Conservation (phyloP, 92 coral and sea anemone species). For the Siderastrea siderea region DNA sequence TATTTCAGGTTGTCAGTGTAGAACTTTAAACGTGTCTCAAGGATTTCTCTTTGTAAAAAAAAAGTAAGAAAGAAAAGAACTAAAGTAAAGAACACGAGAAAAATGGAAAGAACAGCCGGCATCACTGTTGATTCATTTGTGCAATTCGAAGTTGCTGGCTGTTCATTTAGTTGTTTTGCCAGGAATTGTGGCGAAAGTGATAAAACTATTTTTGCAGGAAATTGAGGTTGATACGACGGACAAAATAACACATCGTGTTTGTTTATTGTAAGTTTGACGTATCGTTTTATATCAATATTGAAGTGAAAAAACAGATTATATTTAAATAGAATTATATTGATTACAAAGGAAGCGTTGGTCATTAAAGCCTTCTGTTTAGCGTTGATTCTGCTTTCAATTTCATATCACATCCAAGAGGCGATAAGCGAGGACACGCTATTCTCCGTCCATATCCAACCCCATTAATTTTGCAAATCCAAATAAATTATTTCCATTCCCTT, state of each 20-base stretch:
- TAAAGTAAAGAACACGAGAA: background rate
- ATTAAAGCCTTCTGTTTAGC: background rate
- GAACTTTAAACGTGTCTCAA: background rate
- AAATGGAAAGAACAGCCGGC: background rate
- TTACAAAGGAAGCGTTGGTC: background rate
- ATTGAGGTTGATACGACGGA: background rate
- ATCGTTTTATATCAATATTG: background rate
- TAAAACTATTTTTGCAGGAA: slow-evolving; percentile 20
- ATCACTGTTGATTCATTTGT: background rate
- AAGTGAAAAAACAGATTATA: slow-evolving; percentile 7
- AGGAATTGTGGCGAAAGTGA: background rate
- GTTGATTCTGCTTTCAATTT: too few species aligned
- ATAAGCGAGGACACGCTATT: too few species aligned
- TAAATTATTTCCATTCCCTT: too few species aligned
- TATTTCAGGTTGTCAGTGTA: background rate
- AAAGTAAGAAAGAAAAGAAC: background rate
- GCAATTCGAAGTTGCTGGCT: background rate
- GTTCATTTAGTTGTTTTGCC: background rate
- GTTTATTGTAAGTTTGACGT: background rate
- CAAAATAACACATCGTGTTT: background rate
- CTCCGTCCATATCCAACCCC: too few species aligned
- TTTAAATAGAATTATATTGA: slow-evolving; percentile 30
- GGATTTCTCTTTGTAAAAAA: background rate
- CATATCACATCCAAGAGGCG: too few species aligned
- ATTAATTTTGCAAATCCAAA: too few species aligned